Percentiles rank a stretch among this genome's conserved stretches.
Conservation (phyloP, 2,888 invertebrate genomes). For the Brachylomia viminalis region DNA sequence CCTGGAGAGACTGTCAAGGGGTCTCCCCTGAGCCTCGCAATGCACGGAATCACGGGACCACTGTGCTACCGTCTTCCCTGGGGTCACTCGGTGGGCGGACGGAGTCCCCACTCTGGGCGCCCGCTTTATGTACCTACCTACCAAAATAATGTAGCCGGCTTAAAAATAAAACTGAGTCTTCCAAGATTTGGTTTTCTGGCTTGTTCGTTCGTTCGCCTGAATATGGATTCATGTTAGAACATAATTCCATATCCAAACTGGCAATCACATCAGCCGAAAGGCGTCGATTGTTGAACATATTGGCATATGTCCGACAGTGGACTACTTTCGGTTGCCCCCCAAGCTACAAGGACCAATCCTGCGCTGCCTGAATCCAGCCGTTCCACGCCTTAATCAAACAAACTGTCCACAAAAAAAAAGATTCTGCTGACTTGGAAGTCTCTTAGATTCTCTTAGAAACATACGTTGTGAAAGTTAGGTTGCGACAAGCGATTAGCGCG, state of each 20-base stretch:
- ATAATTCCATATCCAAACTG: neutral
- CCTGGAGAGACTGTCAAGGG: too few relatives aligned
- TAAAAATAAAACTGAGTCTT: too few relatives aligned
- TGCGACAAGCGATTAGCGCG: conserved; percentile 18
- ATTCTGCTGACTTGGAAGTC: neutral
- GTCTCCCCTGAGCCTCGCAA: too few relatives aligned
- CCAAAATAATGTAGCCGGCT: too few relatives aligned
- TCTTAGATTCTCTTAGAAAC: conserved; percentile 15
- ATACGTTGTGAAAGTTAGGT: conserved; percentile 41
- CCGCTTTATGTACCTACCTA: too few relatives aligned
- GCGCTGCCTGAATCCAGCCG: neutral
- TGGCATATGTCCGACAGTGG: neutral
- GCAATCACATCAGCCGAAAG: neutral
- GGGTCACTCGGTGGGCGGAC: too few relatives aligned
- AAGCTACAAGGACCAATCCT: neutral
- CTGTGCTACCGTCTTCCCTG: too few relatives aligned
- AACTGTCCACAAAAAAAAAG: neutral
- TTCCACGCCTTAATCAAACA: neutral
- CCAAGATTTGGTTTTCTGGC: too few relatives aligned
- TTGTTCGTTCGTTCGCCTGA: too few relatives aligned
- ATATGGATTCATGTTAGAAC: too few relatives aligned
- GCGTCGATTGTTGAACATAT: neutral
- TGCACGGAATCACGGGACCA: too few relatives aligned
- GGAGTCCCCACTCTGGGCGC: too few relatives aligned
- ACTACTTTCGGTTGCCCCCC: neutral